Conservation (phyloP, 2,797 vertebrate genomes). For the Sternarchorhynchus goeldii region DNA sequence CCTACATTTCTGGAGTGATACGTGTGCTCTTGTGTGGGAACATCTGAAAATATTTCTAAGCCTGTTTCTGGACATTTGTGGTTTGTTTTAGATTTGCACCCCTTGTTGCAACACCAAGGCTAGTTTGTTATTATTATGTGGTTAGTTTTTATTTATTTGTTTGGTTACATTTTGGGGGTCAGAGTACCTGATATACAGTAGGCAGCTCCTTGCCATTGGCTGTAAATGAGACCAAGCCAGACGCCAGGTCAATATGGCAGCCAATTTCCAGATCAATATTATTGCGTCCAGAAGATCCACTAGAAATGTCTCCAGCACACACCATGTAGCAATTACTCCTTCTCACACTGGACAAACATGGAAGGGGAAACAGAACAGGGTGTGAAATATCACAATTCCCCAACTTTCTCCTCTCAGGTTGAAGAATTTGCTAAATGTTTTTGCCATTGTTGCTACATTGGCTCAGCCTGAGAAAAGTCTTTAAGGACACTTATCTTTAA, state of each 20-base stretch:
- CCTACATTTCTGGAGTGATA: neutral
- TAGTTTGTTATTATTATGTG: neutral
- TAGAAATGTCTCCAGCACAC: slow-evolving; percentile 84
- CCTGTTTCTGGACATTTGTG: neutral
- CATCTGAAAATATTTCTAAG: neutral
- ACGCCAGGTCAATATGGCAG: slow-evolving; percentile 90
- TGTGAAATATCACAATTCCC: neutral
- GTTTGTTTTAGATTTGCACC: neutral
- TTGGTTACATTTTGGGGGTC: slow-evolving; percentile 7
- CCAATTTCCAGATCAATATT: slow-evolving; percentile 92
- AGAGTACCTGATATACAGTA: slow-evolving; percentile 89
- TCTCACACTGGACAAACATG: slow-evolving; percentile 68
- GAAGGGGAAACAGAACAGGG: neutral
- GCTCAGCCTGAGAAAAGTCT: neutral
- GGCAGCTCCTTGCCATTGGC: slow-evolving; percentile 92
- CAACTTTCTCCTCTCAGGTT: neutral
- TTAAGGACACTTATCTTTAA: neutral
- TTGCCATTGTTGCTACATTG: neutral
- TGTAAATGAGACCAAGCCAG: slow-evolving; percentile 90
- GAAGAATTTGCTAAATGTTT: neutral
- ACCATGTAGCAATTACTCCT: slow-evolving; percentile 84
- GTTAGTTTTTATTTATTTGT: neutral
- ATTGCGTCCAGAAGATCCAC: slow-evolving; percentile 78
- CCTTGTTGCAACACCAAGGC: neutral
- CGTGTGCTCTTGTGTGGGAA: neutral